These are phyloP conservation scores for Heptranchias perlo DNA, from an alignment of 2,113 vertebrate genomes.

Conservation along the genomic window DNA sequence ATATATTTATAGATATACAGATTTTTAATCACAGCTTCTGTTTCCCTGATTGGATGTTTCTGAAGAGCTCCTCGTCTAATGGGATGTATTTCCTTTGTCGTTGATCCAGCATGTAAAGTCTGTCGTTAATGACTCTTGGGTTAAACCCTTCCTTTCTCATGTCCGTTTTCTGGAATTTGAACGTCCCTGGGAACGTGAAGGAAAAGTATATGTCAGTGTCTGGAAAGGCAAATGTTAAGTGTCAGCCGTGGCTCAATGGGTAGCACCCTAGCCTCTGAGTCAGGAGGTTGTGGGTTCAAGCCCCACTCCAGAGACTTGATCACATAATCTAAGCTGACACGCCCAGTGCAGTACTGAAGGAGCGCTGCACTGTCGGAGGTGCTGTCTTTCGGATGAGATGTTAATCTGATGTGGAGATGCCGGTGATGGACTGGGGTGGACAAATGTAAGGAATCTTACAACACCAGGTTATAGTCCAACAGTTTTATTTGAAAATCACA, in stretches of 20 bases:
- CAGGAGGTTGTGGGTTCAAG: neutral
- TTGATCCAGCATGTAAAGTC: slow-evolving; percentile 81
- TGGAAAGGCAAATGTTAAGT: too few relatives aligned
- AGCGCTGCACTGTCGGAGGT: too few relatives aligned
- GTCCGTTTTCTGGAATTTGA: slow-evolving; percentile 90
- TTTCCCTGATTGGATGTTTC: slow-evolving; percentile 73
- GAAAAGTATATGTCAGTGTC: neutral
- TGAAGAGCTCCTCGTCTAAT: slow-evolving; percentile 63
- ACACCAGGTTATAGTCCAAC: too few relatives aligned
- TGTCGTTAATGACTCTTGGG: slow-evolving; percentile 66
- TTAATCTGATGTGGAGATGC: too few relatives aligned
- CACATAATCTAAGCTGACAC: neutral
- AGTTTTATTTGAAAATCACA: too few relatives aligned
- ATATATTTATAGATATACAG: neutral
- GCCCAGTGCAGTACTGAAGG: neutral
- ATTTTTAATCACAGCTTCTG: slow-evolving; percentile 67
- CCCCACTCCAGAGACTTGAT: neutral
- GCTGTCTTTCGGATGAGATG: too few relatives aligned
- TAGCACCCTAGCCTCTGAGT: neutral
- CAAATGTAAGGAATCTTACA: too few relatives aligned
- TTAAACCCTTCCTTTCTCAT: slow-evolving; percentile 81
- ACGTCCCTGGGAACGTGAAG: slow-evolving; percentile 68
- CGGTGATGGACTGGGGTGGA: too few relatives aligned
- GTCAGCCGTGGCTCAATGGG: neutral
- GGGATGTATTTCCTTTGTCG: slow-evolving; percentile 68